Percentiles rank a stretch among this genome's conserved stretches.
These are phyloP conservation scores for Macropus fuliginosus DNA, from an alignment of 2,797 vertebrate species.

Conservation along the genomic window DNA sequence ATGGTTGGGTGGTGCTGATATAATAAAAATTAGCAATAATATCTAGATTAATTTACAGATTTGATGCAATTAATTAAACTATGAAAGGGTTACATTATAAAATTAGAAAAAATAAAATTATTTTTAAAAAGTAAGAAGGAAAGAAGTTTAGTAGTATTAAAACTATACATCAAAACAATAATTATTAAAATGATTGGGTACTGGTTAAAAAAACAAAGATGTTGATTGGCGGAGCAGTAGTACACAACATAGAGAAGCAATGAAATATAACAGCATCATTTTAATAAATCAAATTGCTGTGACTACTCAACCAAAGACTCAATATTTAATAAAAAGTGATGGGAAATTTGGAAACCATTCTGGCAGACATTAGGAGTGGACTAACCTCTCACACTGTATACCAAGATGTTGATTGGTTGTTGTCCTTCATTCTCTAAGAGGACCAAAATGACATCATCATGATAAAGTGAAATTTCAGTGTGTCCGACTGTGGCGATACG, in stretches of 20 bases:
- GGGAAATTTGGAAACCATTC: neutral
- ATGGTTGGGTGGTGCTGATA: no score
- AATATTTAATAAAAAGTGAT: neutral
- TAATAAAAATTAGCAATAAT: neutral
- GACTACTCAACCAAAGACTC: neutral
- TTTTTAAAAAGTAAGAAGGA: neutral
- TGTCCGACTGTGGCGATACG: no score
- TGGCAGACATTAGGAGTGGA: neutral
- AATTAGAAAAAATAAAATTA: neutral
- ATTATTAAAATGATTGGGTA: neutral
- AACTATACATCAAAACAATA: neutral
- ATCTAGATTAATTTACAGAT: neutral
- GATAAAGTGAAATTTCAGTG: no score
- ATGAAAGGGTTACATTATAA: neutral
- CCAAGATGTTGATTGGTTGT: neutral
- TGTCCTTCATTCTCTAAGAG: no score
- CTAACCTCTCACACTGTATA: neutral
- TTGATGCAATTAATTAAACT: neutral
- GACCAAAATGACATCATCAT: no score
- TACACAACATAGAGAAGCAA: neutral
- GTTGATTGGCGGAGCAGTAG: neutral
- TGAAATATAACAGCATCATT: neutral
- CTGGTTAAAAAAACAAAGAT: neutral
- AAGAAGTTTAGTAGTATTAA: neutral
- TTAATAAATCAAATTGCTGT: neutral